Evolutionary conservation across 2,888 invertebrate genomes (phyloP), one percentile per base, ranked within the genome.

Genomic region (Leptopilina myrica): DNA sequence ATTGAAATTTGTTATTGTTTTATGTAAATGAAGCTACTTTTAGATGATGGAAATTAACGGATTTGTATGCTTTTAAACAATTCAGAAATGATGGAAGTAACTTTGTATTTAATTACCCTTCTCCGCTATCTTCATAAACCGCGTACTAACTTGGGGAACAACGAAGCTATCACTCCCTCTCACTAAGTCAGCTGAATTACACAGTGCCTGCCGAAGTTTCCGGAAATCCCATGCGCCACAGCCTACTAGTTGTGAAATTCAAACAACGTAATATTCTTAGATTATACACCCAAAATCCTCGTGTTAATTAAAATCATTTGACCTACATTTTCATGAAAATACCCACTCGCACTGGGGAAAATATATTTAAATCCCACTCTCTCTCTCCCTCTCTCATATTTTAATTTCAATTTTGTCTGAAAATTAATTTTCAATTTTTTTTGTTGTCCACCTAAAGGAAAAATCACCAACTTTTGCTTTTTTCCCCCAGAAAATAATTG

Each of bases 181-280:
- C 49, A 33, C 11, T 59, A 85, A 88, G 85, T 85, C 84, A 80
- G 77, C 79, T 80, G 86, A 86, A 86, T 82, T 85, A 84, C 79
- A 83, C 85, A 86, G 87, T 85, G 85, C 84, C 78, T 78, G 75
- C 76, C 79, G 69, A 84, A 84, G 84, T 85, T 86, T 83, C 82
- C 77, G 77, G 75, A 75, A 78, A 79, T 79, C 77, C 15, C 73
- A 56, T 14, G 56, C 40, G 56, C 73, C 73, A 56, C 56, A 73
- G 56, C 56, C 73, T 73, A 56, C 53, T 73, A 73, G 33, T 73
- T 8, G 53, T 11, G 33, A 73, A 56, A 73, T 73, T 40, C 56
- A 40, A 73, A 26, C 56, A 73, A n/a, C 11, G n/a, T 40, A 56
- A 73, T 73, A 11, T 73, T 56, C 33, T 73, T 11, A 33, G 40